Evolutionary conservation across 2,797 vertebrate genomes (phyloP).

Genomic region (Uromys caudimaculatus): DNA sequence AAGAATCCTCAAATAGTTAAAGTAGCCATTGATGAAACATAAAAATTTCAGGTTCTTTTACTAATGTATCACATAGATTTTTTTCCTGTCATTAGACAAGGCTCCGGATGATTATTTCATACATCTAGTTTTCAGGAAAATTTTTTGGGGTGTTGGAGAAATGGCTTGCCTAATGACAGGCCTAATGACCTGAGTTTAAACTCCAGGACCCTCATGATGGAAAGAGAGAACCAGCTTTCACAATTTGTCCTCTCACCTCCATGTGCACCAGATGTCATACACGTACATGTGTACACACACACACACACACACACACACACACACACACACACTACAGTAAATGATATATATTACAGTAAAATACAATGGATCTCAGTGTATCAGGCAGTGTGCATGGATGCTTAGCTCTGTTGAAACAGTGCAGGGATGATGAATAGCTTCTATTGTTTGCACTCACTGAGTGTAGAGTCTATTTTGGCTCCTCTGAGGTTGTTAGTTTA

Average conservation of each 20-base stretch:
- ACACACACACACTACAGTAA: background rate
- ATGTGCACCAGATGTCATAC: no score
- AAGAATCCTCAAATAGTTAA: background rate
- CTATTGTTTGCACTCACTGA: background rate
- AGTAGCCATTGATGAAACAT: background rate
- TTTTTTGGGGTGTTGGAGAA: background rate
- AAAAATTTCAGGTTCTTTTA: background rate
- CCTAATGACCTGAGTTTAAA: background rate
- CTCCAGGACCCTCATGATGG: background rate
- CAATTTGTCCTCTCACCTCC: background rate
- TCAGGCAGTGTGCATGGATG: background rate
- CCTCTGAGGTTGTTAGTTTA: background rate
- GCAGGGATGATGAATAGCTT: rapidly evolving
- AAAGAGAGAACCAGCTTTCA: background rate
- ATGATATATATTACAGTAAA: background rate
- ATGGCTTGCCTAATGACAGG: no score
- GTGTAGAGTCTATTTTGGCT: background rate
- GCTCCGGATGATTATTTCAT: background rate
- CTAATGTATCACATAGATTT: background rate
- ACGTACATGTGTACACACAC: background rate
- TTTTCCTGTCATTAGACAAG: background rate
- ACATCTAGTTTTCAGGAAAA: background rate
- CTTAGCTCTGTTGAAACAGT: background rate
- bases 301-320: background rate
- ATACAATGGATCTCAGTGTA: background rate